Evolutionary conservation across 2,113 vertebrate genomes (phyloP).

Genomic region (Diadophis punctatus): DNA sequence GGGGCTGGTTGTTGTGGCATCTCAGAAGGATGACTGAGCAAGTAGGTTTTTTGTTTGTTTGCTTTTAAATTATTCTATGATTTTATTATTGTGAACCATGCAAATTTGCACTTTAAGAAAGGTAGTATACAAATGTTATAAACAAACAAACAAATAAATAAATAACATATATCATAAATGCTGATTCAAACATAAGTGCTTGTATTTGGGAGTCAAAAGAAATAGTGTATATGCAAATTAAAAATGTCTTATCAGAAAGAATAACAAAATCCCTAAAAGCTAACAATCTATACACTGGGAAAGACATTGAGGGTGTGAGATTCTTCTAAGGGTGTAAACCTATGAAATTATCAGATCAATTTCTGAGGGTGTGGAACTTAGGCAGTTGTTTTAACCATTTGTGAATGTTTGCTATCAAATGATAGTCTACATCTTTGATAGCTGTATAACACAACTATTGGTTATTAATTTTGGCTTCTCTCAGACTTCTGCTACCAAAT

Average conservation of each 20-base stretch:
- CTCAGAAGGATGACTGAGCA: not conserved
- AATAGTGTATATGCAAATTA: not conserved
- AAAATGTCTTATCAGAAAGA: not conserved
- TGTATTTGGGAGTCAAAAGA: conserved; percentile 4
- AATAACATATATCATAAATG: not conserved
- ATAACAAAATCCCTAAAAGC: not conserved
- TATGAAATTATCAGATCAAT: conserved; percentile 28
- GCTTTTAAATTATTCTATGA: not conserved
- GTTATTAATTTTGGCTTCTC: not conserved
- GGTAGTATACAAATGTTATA: not conserved
- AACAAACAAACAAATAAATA: not conserved
- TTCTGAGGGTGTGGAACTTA: conserved; percentile 31
- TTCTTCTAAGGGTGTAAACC: conserved; percentile 2
- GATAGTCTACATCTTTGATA: conserved; percentile 39
- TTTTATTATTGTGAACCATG: not conserved
- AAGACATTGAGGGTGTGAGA: not conserved
- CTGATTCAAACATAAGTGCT: conserved; percentile 11
- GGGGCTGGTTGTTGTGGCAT: not conserved
- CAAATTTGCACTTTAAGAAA: not conserved
- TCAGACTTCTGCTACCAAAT: not conserved
- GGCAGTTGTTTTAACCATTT: conserved; percentile 31
- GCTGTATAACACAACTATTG: not conserved
- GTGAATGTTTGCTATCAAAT: conserved; percentile 48
- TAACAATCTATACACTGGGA: not conserved
- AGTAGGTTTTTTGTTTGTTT: not conserved